These are phyloP conservation scores for Diploptera punctata DNA, from an alignment of 2,888 invertebrate genomes.

Conservation along the genomic window DNA sequence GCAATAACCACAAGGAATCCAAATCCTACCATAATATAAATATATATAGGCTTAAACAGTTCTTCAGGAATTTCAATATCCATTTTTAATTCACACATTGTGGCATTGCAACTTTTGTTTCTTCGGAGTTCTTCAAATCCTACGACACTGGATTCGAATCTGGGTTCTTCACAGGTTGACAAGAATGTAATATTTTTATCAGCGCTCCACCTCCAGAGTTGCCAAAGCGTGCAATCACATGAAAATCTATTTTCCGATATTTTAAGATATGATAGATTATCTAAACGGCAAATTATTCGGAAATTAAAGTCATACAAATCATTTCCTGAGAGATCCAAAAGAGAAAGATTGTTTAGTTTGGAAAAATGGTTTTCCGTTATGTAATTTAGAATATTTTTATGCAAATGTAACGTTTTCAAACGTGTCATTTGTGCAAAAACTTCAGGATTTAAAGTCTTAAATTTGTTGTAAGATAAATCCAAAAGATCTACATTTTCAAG, in stretches of 20 bases:
- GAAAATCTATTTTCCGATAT: constrained; percentile 22
- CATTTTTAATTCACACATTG: not conserved
- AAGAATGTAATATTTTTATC: constrained; percentile 4
- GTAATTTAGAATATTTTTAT: not conserved
- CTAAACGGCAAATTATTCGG: constrained; percentile 22
- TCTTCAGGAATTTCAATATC: not conserved
- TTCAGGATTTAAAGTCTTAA: constrained; percentile 10
- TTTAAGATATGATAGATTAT: constrained; percentile 21
- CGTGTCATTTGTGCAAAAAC: constrained; percentile 7
- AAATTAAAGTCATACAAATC: constrained; percentile 13
- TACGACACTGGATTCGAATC: not conserved
- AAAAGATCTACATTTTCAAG: constrained; percentile 13
- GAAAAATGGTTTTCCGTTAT: not conserved
- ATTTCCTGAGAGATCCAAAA: constrained; percentile 30
- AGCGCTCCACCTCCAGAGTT: constrained; percentile 25
- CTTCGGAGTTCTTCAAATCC: not conserved
- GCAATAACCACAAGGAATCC: not conserved
- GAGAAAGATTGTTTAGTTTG: constrained; percentile 1
- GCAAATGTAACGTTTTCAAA: constrained; percentile 20
- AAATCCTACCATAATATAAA: not conserved
- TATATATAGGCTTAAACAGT: not conserved
- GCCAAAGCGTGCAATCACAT: constrained; percentile 31
- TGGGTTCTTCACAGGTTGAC: constrained; percentile 13
- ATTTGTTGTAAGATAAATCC: constrained; percentile 27
- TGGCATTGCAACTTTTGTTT: constrained; percentile 8